Base-by-base conservation (phyloP, 2,888 invertebrate genomes). In the Trichacis sp. region DNA sequence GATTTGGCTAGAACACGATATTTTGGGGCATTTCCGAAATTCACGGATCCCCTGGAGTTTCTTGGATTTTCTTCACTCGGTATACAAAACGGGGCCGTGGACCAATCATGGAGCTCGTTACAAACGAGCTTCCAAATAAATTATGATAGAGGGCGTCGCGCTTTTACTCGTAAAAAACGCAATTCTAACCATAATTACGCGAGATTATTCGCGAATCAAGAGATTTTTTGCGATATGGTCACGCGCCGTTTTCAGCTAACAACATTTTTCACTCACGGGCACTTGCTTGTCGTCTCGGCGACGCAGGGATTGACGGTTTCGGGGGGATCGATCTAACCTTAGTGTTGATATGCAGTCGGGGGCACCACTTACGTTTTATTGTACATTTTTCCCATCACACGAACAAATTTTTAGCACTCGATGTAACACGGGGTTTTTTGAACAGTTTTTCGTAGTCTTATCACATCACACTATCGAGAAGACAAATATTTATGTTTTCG, bases 81-180 rank as follows among this genome's bases (percentile, higher is more conserved):
- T 46, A 42, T 43, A 49, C 61, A 59, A 61, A 63, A 65, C 66
- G 56, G 43, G 49, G 63, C 51, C 59, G 20, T 18, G 68, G 68
- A 69, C 83, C 84, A 84, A 84, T 84, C 77, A 74, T 74, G 68
- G 71, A 69, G 73, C 62, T 18, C 51, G 54, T 67, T 55, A 29
- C 30, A 43, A 9, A 45, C 33, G 18, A 18, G 18, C 1, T 33
- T 40, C 38, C 45, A 33, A 40, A 49, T 49, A 43, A 48, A 36
- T 5, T 69, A 76, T 80, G 74, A 73, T 64, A 81, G 84, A 74
- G 78, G 80, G 84, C 84, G 80, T 65, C 72, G 74, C 65, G 53
- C 59, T 67, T 73, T 75, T 40, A 43, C 19, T 12, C 42, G 15
- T 38, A 51, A 77, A 77, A 78, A 80, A 75, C 72, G 73, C 70